These are phyloP conservation scores for Congeria kusceri DNA, from an alignment of 2,888 invertebrate species.

Conservation along the genomic window DNA sequence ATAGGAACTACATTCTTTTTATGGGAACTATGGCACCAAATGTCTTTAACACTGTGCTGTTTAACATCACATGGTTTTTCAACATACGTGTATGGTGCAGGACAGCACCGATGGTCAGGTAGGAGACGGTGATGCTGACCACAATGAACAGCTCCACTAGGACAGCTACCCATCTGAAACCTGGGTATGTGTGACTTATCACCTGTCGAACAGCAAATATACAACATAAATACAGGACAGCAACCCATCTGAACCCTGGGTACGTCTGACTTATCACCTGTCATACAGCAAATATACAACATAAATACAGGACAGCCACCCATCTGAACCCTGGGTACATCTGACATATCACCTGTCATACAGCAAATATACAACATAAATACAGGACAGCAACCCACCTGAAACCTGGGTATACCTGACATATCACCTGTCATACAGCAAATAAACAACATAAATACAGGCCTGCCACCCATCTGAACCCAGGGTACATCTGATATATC, in stretches of 20 bases:
- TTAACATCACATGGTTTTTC: too few species aligned
- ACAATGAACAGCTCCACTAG: conserved; percentile 83
- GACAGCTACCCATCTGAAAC: conserved; percentile 81
- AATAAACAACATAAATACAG: too few species aligned
- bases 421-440: too few species aligned
- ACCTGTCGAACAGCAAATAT: too few species aligned
- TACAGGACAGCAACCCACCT: conserved; percentile 82
- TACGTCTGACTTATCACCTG: conserved; percentile 78
- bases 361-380: too few species aligned
- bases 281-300: too few species aligned
- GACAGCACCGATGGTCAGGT: conserved; percentile 82
- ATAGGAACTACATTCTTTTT: too few species aligned
- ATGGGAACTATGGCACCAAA: too few species aligned
- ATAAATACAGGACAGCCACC: conserved; percentile 83
- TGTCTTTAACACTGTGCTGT: too few species aligned
- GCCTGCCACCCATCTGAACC: too few species aligned
- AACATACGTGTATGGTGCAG: conserved; percentile 83
- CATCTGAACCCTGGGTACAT: conserved; percentile 79
- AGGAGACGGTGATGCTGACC: conserved; percentile 85
- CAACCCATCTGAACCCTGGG: conserved; percentile 81
- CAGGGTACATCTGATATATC: too few species aligned
- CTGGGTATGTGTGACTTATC: conserved; percentile 77
- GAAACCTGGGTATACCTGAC: conserved; percentile 76
- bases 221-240: too few species aligned
- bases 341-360: conserved; percentile 77